These are phyloP conservation scores for Vollenhovia emeryi DNA, from an alignment of 1,140 invertebrate species.

Conservation along the genomic window DNA sequence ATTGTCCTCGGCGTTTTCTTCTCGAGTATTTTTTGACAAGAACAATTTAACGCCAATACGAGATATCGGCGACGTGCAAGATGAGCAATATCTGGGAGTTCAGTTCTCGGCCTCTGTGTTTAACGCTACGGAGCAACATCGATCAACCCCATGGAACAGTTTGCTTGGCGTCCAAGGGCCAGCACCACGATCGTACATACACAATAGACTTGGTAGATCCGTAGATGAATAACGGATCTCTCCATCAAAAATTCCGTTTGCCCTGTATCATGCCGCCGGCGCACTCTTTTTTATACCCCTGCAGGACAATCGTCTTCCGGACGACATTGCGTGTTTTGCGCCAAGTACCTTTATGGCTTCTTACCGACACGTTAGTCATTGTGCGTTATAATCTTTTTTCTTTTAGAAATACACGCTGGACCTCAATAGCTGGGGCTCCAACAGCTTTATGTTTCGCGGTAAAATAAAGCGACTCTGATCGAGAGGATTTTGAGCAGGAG, in stretches of 20 bases:
- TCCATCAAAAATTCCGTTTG: constrained; percentile 82
- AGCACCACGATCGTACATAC: constrained; percentile 71
- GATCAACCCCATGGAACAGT: constrained; percentile 68
- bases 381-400: neutral
- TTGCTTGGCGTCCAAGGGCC: constrained; percentile 61
- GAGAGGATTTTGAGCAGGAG: neutral
- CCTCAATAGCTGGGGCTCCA: neutral
- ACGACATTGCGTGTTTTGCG: neutral
- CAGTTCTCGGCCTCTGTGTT: constrained; percentile 7
- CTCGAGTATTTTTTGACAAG: neutral
- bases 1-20: neutral
- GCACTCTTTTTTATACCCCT: constrained; percentile 43
- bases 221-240: constrained; percentile 79
- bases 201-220: constrained; percentile 75
- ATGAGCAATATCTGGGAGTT: neutral
- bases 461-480: neutral
- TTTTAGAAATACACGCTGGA: neutral
- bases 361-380: neutral
- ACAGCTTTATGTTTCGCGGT: neutral
- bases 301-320: neutral
- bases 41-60: neutral
- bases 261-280: constrained; percentile 49
- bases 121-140: constrained; percentile 59
- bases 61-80: constrained; percentile 1
- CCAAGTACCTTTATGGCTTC: constrained; percentile 10